Percentiles rank a stretch among this genome's conserved stretches.
These are phyloP conservation scores for Homarus gammarus DNA, from an alignment of 2,888 invertebrate genomes.

Conservation along the genomic window DNA sequence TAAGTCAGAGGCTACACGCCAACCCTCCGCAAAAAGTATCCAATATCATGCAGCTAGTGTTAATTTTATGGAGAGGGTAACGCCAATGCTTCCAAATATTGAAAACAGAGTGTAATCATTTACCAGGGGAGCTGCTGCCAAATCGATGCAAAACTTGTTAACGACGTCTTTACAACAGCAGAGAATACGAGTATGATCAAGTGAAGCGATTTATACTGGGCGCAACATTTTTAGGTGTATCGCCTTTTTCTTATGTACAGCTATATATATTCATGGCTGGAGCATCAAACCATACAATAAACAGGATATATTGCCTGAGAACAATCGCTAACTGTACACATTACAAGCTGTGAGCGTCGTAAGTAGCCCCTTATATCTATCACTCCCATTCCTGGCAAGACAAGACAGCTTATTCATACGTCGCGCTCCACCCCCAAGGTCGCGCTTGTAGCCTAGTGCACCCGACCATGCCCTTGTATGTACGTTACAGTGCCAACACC, in stretches of 20 bases:
- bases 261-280: no score
- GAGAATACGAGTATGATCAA: neutral
- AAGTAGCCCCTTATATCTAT: neutral
- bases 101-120: neutral
- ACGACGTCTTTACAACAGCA: neutral
- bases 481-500: neutral
- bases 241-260: no score
- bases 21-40: no score
- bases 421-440: conserved; percentile 4
- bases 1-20: no score
- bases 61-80: neutral
- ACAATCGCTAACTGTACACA: no score
- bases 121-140: neutral
- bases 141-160: neutral
- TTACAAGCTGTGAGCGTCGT: neutral
- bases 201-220: no score
- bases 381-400: neutral
- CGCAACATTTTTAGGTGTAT: no score
- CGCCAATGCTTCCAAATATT: neutral
- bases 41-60: no score
- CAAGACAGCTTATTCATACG: conserved; percentile 19
- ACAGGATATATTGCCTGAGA: no score
- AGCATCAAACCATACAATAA: no score
- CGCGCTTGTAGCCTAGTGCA: neutral
- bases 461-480: neutral